Base-by-base conservation (phyloP, 2,113 vertebrate species). In the Euleptes europaea region DNA sequence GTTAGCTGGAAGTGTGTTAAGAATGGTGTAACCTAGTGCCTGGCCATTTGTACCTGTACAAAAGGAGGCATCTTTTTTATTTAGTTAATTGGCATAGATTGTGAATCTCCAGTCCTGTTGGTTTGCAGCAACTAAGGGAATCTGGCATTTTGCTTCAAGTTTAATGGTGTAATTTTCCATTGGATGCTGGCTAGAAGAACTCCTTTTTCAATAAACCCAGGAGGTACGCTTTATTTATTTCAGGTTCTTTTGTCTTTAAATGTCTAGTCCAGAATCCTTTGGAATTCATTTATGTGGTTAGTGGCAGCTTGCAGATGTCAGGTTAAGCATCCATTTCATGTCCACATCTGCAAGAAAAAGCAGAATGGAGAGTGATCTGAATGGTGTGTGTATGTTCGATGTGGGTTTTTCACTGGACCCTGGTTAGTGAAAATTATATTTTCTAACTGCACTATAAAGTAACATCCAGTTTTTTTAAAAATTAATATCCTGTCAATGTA, bases 81-180 rank as follows among this genome's bases (percentile, higher is more conserved):
- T 77, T 38, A 79, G 21, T 78, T 44, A 67, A 79, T 91, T 76
- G 38, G 63, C 75, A n/a, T 35, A 44, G 14, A 40, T 5, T 77
- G 4, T 66, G 88, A 82, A 0, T 1, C 87, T 85, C 0, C 35
- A 82, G 28, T 88, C 70, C 0, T 0, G 21, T 14, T 85, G 19
- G 66, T 81, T 84, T 88, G 7, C 40, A 88, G 14, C 73, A 44
- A 40, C 0, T 77, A 74, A 77, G 3, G 14, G 86, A 71, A 75
- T 3, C 0, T 66, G 4, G 4, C 8, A 8, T 88, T 82, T 70
- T 80, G 5, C 51, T 72, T 14, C 10, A 15, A 35, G 5, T 63
- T 86, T 47, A 92, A 86, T 63, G 8, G 1, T 83, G 88, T 80
- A 63, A 19, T 72, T 89, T 89, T 90, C 91, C 80, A 49, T 31